phyloP scores from a whole-genome alignment of 2,113 vertebrate genomes.

The Burhinus bistriatus region DNA sequence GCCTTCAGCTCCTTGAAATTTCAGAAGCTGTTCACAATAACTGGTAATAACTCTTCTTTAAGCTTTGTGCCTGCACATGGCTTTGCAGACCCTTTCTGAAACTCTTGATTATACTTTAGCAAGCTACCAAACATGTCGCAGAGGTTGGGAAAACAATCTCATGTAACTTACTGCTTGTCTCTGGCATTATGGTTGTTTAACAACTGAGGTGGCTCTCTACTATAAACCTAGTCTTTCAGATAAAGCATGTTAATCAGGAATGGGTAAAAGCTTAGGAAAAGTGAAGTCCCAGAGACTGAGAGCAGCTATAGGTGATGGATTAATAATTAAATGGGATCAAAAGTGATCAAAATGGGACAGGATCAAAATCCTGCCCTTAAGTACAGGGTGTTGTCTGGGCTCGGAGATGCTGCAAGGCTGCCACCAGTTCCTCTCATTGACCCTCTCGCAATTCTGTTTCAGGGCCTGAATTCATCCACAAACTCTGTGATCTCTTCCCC shows the following conservation, averaged over 20 bases:
- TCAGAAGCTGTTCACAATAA: background rate
- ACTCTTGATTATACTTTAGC: background rate
- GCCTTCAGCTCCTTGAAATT: background rate
- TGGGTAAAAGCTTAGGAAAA: background rate
- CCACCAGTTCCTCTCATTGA: background rate
- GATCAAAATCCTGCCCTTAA: background rate
- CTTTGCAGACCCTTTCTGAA: background rate
- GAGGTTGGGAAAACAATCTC: background rate
- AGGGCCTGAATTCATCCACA: background rate
- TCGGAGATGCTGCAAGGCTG: background rate
- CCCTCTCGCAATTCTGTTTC: background rate
- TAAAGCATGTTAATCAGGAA: background rate
- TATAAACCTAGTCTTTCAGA: background rate
- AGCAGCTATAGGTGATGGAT: background rate
- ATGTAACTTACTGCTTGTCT: background rate
- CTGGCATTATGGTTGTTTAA: background rate
- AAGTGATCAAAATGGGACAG: background rate
- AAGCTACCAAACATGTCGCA: background rate
- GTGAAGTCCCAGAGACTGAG: background rate
- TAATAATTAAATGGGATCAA: background rate
- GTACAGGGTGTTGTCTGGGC: background rate
- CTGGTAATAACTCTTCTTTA: background rate
- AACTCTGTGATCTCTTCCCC: background rate
- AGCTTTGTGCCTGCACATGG: background rate
- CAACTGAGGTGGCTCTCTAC: background rate